Base-by-base conservation (phyloP, 2,797 vertebrate genomes). In the Kryptopterus vitreolus region DNA sequence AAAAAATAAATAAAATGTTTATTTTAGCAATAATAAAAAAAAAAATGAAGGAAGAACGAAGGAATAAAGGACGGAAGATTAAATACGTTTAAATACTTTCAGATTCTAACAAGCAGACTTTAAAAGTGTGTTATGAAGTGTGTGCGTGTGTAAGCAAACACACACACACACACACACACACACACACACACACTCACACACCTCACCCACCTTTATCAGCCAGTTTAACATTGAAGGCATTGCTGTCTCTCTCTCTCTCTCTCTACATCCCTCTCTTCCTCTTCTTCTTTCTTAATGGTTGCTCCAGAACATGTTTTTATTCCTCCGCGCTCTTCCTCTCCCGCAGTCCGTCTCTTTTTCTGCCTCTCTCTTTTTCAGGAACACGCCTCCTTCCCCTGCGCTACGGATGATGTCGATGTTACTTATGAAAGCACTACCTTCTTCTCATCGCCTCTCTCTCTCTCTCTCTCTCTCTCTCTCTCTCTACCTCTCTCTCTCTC, bases 221-320 rank as follows among this genome's bases (percentile, higher is more conserved):
- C 95, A 96, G 90, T 92, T 94, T 90, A 95, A 94, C 88, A 95
- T 89, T 80, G 93, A 94, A 81, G 94, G 92, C 95, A 95, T 95
- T 87, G 86, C 90, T 43, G 12, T 62, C 72, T 26, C 70, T 46
- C 79, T 57, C 53, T 58, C 57, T 69, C 80, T 63, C 58, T 75
- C 52, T 57, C 38, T 65, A 35, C 20, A 66, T 73, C 18, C 38
- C n/a, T 80, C 31, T 79, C 22, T 53, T 18, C 4, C 10, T 52
- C 2, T 59, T 29, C 10, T 12, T 11, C 6, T 0, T 58, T 61
- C 13, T 18, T 61, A 1, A 18, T 62, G 46, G 35, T 33, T 69
- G 57, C 10, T 55, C 26, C 9, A 3, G 33, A 20, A 3, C 4
- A 22, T 31, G 11, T 31, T n/a, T 48, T 35, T 12, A 6, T 15